Percentiles rank a stretch among this genome's conserved stretches.
Evolutionary conservation across 2,888 invertebrate species (phyloP).

Genomic region (Pollenia griseotomentosa): DNA sequence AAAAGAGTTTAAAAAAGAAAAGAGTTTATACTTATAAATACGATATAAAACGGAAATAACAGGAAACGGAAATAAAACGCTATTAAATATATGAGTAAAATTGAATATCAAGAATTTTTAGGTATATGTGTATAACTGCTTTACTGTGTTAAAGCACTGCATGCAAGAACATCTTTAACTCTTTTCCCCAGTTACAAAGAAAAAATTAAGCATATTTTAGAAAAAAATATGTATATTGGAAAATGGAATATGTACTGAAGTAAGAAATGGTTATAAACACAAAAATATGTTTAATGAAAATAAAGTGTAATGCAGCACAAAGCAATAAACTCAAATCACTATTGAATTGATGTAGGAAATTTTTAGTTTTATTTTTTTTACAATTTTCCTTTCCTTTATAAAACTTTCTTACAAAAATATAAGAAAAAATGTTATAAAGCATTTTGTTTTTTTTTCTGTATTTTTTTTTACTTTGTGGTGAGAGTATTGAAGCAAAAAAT

Average conservation of each 20-base stretch:
- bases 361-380: slow-evolving; percentile 36
- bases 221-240: slow-evolving; percentile 20
- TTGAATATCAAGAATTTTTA: background rate
- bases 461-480: slow-evolving; percentile 45
- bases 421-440: slow-evolving; percentile 12
- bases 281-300: slow-evolving; percentile 71
- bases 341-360: slow-evolving; percentile 64
- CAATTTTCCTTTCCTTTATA: background rate
- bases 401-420: slow-evolving; percentile 11
- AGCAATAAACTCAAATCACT: slow-evolving; percentile 72
- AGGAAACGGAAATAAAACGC: slow-evolving; percentile 69
- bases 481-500: slow-evolving; percentile 65
- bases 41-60: slow-evolving; percentile 68
- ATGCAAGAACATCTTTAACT: background rate
- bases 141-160: background rate
- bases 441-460: slow-evolving; percentile 8
- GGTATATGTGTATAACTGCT: background rate
- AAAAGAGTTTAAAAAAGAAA: background rate
- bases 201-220: slow-evolving; percentile 40
- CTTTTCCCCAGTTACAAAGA: slow-evolving; percentile 3
- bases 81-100: slow-evolving; percentile 55
- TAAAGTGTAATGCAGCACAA: slow-evolving; percentile 72
- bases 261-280: slow-evolving; percentile 34
- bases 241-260: slow-evolving; percentile 34
- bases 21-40: slow-evolving; percentile 37